phyloP scores from a whole-genome alignment of 2,888 invertebrate genomes.

The Drosophila meridiana region DNA sequence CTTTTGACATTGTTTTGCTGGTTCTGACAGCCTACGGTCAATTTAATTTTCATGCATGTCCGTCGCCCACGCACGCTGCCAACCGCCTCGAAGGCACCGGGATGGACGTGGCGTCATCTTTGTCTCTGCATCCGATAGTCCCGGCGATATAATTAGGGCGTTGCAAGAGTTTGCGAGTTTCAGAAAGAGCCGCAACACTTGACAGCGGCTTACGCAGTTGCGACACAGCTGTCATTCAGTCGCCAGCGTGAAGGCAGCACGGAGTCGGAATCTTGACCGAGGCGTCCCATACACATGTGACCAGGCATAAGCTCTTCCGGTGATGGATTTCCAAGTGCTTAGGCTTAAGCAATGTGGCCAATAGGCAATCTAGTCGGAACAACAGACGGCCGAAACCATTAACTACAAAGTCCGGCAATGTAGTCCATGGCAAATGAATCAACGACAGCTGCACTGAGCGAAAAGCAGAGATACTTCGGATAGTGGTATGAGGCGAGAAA shows the following conservation, averaged over 20 bases:
- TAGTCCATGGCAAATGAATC: conserved; percentile 22
- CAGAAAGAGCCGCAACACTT: conserved; percentile 30
- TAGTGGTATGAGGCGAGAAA: too few species aligned
- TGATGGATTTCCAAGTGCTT: conserved; percentile 45
- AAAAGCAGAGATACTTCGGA: conserved; percentile 6
- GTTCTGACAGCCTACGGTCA: conserved; percentile 31
- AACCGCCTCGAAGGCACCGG: neutral
- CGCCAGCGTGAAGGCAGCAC: neutral
- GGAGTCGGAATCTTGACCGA: conserved; percentile 1
- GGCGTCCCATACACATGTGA: conserved; percentile 3
- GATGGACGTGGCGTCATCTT: conserved; percentile 20
- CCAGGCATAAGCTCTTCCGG: conserved; percentile 12
- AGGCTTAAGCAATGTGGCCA: conserved; percentile 25
- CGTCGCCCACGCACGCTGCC: conserved; percentile 2
- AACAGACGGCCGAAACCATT: conserved; percentile 21
- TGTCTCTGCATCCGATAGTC: neutral
- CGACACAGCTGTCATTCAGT: neutral
- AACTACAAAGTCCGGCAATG: conserved; percentile 32
- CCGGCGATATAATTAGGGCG: conserved; percentile 34
- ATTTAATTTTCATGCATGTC: conserved; percentile 44
- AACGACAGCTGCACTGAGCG: conserved; percentile 30
- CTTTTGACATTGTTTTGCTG: conserved; percentile 4
- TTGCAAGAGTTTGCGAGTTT: conserved; percentile 38
- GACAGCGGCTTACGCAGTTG: conserved; percentile 27
- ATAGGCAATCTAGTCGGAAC: conserved; percentile 21